phyloP scores from a whole-genome alignment of 2,113 vertebrate species.

The Sarotherodon lohbergeri region DNA sequence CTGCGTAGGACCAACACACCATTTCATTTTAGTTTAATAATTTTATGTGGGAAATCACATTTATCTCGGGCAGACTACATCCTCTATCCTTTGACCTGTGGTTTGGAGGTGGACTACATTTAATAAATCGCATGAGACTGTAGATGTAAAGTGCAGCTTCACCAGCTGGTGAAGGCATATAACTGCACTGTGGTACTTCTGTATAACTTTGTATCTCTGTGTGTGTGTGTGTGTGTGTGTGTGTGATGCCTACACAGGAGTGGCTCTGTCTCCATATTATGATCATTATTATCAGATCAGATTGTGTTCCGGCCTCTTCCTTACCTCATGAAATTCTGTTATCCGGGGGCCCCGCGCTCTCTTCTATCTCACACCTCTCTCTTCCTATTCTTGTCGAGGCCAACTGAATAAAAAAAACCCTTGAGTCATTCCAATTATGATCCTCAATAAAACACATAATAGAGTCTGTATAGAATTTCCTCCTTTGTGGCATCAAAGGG shows the following conservation, averaged over 20 bases:
- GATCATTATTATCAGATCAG: neutral
- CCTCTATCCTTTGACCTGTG: neutral
- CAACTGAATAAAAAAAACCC: neutral
- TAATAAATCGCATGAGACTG: neutral
- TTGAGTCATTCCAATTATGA: neutral
- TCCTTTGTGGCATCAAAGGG: neutral
- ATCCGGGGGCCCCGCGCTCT: neutral
- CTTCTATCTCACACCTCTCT: neutral
- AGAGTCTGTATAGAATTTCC: neutral
- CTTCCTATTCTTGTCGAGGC: conserved; percentile 21
- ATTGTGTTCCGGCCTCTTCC: neutral
- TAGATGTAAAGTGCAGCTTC: neutral
- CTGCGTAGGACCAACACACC: neutral
- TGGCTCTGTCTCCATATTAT: neutral
- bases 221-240: no score
- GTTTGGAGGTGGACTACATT: neutral
- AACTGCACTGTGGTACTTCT: neutral
- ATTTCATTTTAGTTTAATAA: neutral
- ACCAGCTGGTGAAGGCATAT: neutral
- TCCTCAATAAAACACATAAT: conserved; percentile 3
- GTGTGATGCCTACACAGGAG: neutral
- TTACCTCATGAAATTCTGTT: neutral
- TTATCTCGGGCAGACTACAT: neutral
- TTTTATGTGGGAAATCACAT: neutral
- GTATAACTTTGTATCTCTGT: neutral